phyloP scores from a whole-genome alignment of 2,888 invertebrate species.

The Eupithecia subfuscata region DNA sequence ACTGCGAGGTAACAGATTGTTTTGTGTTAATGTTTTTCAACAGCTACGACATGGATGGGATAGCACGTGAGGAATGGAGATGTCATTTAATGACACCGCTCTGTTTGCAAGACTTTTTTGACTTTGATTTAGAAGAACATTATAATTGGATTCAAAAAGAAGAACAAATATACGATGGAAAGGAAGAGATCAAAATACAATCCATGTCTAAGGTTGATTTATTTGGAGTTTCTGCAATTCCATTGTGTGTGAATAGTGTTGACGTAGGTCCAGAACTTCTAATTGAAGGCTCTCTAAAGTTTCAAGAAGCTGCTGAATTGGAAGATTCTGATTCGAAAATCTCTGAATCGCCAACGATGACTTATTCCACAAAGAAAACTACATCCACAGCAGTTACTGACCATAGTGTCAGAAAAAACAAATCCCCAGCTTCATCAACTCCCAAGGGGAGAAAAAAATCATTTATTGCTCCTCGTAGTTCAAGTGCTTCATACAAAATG shows the following conservation, averaged over 20 bases:
- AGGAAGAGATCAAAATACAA: slow-evolving; percentile 50
- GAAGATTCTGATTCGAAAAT: slow-evolving; percentile 44
- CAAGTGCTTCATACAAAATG: neutral
- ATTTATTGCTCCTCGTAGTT: neutral
- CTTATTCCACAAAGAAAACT: slow-evolving; percentile 50
- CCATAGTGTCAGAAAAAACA: slow-evolving; percentile 60
- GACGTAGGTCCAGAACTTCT: slow-evolving; percentile 68
- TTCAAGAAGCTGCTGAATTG: slow-evolving; percentile 55
- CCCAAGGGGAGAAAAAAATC: slow-evolving; percentile 49
- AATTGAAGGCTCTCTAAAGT: slow-evolving; percentile 76
- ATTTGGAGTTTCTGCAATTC: slow-evolving; percentile 19
- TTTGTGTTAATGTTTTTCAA: slow-evolving; percentile 75
- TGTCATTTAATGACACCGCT: slow-evolving; percentile 78
- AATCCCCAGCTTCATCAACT: slow-evolving; percentile 49
- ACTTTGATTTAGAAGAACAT: slow-evolving; percentile 78
- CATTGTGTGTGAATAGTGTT: slow-evolving; percentile 63
- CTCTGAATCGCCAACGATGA: slow-evolving; percentile 42
- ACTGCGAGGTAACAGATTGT: slow-evolving; percentile 75
- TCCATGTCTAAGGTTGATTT: slow-evolving; percentile 56
- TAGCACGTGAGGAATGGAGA: slow-evolving; percentile 75
- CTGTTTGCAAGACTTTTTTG: slow-evolving; percentile 82
- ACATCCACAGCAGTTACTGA: slow-evolving; percentile 52
- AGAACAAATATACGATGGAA: slow-evolving; percentile 68
- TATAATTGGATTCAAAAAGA: slow-evolving; percentile 77
- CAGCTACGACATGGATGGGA: slow-evolving; percentile 69